Evolutionary conservation across 2,797 vertebrate genomes (phyloP), one percentile per base, ranked within the genome.

Genomic region (Antrozous pallidus): DNA sequence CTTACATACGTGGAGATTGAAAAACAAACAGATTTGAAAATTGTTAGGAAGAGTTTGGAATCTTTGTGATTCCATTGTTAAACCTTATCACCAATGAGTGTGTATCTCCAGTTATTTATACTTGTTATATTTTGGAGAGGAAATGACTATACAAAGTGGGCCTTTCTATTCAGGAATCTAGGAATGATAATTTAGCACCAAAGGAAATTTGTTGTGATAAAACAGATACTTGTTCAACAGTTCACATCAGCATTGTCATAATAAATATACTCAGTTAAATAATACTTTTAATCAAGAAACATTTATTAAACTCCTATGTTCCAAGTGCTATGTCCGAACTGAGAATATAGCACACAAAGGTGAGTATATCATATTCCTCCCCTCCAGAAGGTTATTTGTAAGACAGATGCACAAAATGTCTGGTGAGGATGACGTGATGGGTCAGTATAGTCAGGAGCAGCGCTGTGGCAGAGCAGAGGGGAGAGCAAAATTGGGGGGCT

Each of bases 1-100:
- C 61, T 94, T 91, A 91, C 51, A 82, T 69, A 56, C 28, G 28
- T 40, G 69, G 18, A 81, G 40, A 79, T 82, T 83, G 40, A 49
- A 81, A 77, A 93, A 75, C 45, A 63, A 90, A 63, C 26, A 78
- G 17, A 24, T 80, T 85, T 92, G 49, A 92, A 90, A 49, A n/a
- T 84, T 69, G 22, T 91, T 90, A 42, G 77, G 78, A 90, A 90
- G 31, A 61, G 26, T 87, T 78, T 90, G 28, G 40, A 93, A 77
- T 71, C 51, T 83, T 82, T 79, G 38, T 65, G 28, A 71, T 61
- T 80, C 17, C n/a, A 56, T 87, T 95, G 86, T 67, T 8, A 75
- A 36, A 70, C 31, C 24, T 93, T 47, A 71, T 82, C n/a, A 74
- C 65, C 65, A 84, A 85, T 61, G 58, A 91, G n/a, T 86, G 20